Percentiles rank a stretch among this genome's conserved stretches.
These are phyloP conservation scores for Nymphalis io DNA, from an alignment of 1,140 invertebrate genomes.

Conservation along the genomic window DNA sequence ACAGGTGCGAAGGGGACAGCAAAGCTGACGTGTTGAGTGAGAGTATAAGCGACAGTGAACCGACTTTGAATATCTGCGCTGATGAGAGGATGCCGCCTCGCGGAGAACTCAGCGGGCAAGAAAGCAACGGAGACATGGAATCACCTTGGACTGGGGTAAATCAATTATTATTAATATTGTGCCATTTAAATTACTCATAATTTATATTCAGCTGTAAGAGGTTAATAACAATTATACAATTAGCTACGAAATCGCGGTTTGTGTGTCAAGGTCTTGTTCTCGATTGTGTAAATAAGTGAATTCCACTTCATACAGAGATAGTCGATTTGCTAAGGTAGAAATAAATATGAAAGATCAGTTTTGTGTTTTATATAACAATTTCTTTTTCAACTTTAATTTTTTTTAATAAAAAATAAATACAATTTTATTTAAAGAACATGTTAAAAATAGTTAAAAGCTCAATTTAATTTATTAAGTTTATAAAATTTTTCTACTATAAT, in stretches of 20 bases:
- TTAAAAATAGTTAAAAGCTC: no score
- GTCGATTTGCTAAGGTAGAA: slow-evolving; percentile 16
- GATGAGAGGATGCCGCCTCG: slow-evolving; percentile 92
- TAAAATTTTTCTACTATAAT: no score
- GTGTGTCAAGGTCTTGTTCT: slow-evolving; percentile 36
- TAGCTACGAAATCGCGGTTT: slow-evolving; percentile 39
- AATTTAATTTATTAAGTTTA: no score
- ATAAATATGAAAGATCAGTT: background rate
- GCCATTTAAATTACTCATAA: slow-evolving; percentile 16
- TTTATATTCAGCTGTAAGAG: slow-evolving; percentile 27
- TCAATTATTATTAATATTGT: slow-evolving; percentile 4
- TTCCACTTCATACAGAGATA: slow-evolving; percentile 30
- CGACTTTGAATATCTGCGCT: slow-evolving; percentile 87
- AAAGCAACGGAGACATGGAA: slow-evolving; percentile 89
- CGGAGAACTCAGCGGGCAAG: slow-evolving; percentile 90
- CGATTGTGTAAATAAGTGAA: slow-evolving; percentile 30
- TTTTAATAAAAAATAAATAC: no score
- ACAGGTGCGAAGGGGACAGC: slow-evolving; percentile 61
- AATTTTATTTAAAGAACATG: no score
- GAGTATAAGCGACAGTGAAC: slow-evolving; percentile 82
- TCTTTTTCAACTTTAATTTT: no score
- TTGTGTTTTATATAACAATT: background rate
- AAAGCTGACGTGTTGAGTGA: slow-evolving; percentile 80
- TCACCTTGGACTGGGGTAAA: slow-evolving; percentile 83
- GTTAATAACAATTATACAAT: slow-evolving; percentile 36